phyloP scores from a whole-genome alignment of 2,888 invertebrate species.

The Caenorhabditis macrosperma region DNA sequence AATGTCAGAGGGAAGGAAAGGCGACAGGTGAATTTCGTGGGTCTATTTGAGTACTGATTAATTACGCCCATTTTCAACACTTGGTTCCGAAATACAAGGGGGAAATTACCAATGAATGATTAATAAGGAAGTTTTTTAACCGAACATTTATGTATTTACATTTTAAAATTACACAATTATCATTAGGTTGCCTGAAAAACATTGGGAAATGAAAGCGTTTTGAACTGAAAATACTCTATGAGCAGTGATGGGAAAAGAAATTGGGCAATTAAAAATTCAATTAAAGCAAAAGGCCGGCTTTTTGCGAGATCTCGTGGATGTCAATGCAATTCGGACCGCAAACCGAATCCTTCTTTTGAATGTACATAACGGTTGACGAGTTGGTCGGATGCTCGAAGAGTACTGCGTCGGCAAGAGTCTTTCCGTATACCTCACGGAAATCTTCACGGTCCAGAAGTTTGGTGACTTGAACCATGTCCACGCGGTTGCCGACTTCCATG shows the following conservation, averaged over 20 bases:
- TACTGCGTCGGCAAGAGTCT: constrained; percentile 42
- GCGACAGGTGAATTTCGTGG: no score
- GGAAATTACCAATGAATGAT: no score
- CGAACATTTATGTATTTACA: no score
- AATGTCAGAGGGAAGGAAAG: no score
- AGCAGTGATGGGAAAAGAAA: not conserved
- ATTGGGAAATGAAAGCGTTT: no score
- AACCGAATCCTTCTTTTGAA: constrained; percentile 57
- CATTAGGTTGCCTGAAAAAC: no score
- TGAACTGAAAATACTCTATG: no score
- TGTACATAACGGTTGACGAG: constrained; percentile 45
- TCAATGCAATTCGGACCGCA: constrained; percentile 58
- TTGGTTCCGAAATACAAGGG: no score
- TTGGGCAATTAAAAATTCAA: not conserved
- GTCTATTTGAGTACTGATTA: no score
- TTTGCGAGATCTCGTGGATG: constrained; percentile 53
- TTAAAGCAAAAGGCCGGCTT: constrained; percentile 52
- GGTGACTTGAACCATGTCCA: constrained; percentile 42
- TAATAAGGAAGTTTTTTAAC: no score
- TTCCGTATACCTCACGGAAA: constrained; percentile 35
- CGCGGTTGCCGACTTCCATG: constrained; percentile 56
- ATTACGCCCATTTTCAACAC: no score
- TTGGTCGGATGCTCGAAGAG: constrained; percentile 44
- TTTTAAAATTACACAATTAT: no score
- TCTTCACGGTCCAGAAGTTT: constrained; percentile 38